Base-by-base conservation (phyloP, 2,797 vertebrate species). In the Mormyrus hasselquistii region DNA sequence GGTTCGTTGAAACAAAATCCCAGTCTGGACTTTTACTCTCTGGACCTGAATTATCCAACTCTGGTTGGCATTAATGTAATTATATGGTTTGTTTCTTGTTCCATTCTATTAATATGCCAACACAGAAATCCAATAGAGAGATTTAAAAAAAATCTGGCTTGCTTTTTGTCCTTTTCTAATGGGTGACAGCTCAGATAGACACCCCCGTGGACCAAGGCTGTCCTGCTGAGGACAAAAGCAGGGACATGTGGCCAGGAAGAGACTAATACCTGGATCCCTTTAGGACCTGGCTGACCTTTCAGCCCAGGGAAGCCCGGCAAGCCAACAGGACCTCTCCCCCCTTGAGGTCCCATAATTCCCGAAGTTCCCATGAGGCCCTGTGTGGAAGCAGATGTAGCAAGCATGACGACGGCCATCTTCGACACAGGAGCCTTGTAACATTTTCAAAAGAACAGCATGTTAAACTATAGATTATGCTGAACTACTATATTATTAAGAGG, bases 241-340 rank as follows among this genome's bases (percentile, higher is more conserved):
- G 76, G n/a, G n/a, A 52, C 82, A 10, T 50, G 10, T 19, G n/a
- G 82, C n/a, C 47, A 84, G 82, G 22, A 12, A 79, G 82, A 50
- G 82, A 44, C 82, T 73, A 90, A 90, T 93, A 98, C 97, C 88
- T 96, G 93, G 0, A 93, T 62, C 34, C 97, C 97, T 83, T 0
- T 91, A 1, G 89, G 84, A 7, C 97, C 97, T 0, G 83, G 92
- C 0, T 90, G 95, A 89, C 97, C 97, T 44, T 93, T 95, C 55
- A 88, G 86, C 69, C 97, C 97, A 0, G 91, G 91, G 55, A 97
- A 97, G 34, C 97, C 97, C 29, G 62, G 94, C 87, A 94, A 92
- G n/a, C 97, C 97, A 0, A 73, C 41, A 76, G 96, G 93, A 53
- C 97, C 97, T 89, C 95, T 95, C 22, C 93, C 88, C 14, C 97